These are phyloP conservation scores for Doris montereyensis DNA, from an alignment of 2,888 invertebrate species.

Conservation along the genomic window DNA sequence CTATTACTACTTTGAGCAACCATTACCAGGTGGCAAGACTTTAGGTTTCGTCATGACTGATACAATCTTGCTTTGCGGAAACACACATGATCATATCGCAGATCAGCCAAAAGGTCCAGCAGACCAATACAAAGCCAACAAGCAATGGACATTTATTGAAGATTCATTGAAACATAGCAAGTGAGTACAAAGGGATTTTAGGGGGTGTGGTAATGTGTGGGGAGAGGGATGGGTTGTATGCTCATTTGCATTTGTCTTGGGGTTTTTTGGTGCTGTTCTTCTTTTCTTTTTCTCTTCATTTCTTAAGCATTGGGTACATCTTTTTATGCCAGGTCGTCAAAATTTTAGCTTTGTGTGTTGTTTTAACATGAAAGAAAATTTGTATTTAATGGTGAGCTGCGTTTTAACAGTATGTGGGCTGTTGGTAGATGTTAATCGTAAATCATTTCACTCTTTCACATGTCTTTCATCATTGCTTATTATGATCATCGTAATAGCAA, in stretches of 20 bases:
- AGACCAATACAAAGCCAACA: constrained; percentile 52
- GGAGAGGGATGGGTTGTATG: no score
- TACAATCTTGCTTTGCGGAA: constrained; percentile 75
- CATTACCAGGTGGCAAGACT: constrained; percentile 60
- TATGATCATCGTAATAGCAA: no score
- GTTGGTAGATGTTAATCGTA: no score
- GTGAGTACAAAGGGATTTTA: constrained; percentile 59
- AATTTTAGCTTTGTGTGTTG: no score
- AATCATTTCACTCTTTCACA: no score
- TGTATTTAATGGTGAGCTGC: no score
- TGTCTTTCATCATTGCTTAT: no score
- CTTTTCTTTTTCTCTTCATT: not conserved
- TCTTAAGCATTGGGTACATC: no score
- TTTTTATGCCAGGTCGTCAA: not conserved
- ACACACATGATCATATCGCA: constrained; percentile 61
- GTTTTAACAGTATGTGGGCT: no score
- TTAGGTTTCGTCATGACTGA: constrained; percentile 75
- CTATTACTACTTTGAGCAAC: constrained; percentile 71
- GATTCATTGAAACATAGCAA: constrained; percentile 63
- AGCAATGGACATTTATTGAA: constrained; percentile 73
- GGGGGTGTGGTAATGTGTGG: no score
- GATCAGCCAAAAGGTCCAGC: constrained; percentile 59
- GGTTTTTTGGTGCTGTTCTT: not conserved
- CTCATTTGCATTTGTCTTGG: no score
- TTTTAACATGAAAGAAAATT: no score